These are phyloP conservation scores for Agriopis leucophaearia DNA, from an alignment of 2,888 invertebrate species.

Conservation along the genomic window DNA sequence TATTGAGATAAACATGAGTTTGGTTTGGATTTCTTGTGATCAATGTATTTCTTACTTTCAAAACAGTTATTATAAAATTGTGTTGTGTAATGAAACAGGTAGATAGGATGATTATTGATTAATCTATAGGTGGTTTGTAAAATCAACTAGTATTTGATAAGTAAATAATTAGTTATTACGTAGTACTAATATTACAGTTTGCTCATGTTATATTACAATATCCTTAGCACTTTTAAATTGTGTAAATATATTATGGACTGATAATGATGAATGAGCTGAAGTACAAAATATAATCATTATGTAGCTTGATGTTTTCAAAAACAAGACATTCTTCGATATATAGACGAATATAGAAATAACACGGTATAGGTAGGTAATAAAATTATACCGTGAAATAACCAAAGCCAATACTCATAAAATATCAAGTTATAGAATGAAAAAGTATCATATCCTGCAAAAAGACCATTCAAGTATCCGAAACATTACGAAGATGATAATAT, in stretches of 20 bases:
- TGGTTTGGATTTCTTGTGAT: conserved; percentile 1
- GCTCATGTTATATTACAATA: conserved; percentile 30
- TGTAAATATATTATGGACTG: conserved; percentile 25
- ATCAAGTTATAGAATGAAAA: conserved; percentile 57
- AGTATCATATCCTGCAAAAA: conserved; percentile 45
- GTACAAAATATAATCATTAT: conserved; percentile 30
- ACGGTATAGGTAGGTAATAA: conserved; percentile 63
- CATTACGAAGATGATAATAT: neutral
- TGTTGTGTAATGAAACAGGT: neutral
- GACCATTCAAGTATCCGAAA: neutral
- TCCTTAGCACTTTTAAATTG: conserved; percentile 23
- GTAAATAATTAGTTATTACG: conserved; percentile 17
- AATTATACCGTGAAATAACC: conserved; percentile 75
- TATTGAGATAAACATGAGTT: conserved; percentile 9
- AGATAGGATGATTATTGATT: conserved; percentile 31
- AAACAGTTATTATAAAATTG: neutral
- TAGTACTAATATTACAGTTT: conserved; percentile 24
- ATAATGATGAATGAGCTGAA: conserved; percentile 28
- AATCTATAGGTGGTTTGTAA: conserved; percentile 46
- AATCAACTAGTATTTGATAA: conserved; percentile 35
- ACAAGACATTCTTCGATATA: conserved; percentile 9
- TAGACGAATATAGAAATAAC: conserved; percentile 26
- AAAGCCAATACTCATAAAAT: conserved; percentile 73
- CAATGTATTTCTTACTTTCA: neutral
- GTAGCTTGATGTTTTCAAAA: conserved; percentile 10